A percentile compares a stretch with the other conserved stretches of the same genome.
These are phyloP conservation scores for Hirtodrosophila confusa DNA, from an alignment of 2,888 invertebrate species.

Conservation along the genomic window DNA sequence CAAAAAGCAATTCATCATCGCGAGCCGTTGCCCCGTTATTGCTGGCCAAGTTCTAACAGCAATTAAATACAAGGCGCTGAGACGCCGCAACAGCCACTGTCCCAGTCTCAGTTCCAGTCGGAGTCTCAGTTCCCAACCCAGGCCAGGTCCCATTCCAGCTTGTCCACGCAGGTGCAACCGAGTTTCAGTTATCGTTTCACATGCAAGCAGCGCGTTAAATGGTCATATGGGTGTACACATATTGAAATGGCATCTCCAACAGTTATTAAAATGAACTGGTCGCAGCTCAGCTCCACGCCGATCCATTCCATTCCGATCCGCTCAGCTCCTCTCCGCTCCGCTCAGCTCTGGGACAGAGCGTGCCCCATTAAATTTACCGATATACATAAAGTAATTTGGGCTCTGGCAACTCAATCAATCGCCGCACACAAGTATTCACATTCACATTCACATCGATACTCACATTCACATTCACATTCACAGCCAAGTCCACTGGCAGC, in stretches of 20 bases:
- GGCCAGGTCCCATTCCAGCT: slow-evolving; percentile 1
- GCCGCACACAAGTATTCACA: slow-evolving; percentile 10
- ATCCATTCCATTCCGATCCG: too few relatives aligned
- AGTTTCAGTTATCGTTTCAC: slow-evolving; percentile 71
- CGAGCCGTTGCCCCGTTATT: slow-evolving; percentile 57
- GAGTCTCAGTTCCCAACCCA: slow-evolving; percentile 11
- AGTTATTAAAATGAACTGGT: slow-evolving; percentile 58
- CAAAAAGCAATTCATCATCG: slow-evolving; percentile 82
- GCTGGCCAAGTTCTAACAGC: slow-evolving; percentile 69
- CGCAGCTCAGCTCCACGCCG: neutral
- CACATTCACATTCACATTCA: neutral
- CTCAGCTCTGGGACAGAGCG: neutral
- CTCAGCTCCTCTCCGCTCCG: too few relatives aligned
- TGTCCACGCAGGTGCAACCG: slow-evolving; percentile 70
- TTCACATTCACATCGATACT: neutral
- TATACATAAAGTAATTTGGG: slow-evolving; percentile 44
- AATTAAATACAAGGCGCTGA: slow-evolving; percentile 57
- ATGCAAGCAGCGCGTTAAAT: slow-evolving; percentile 75
- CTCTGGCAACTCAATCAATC: slow-evolving; percentile 59
- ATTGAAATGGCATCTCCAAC: slow-evolving; percentile 60
- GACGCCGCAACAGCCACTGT: slow-evolving; percentile 10
- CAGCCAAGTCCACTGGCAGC: slow-evolving; percentile 16
- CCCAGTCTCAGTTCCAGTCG: neutral
- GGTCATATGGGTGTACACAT: slow-evolving; percentile 51
- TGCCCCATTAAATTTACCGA: slow-evolving; percentile 48